phyloP scores from a whole-genome alignment of 2,888 invertebrate species.

The Scrobipalpa costella region DNA sequence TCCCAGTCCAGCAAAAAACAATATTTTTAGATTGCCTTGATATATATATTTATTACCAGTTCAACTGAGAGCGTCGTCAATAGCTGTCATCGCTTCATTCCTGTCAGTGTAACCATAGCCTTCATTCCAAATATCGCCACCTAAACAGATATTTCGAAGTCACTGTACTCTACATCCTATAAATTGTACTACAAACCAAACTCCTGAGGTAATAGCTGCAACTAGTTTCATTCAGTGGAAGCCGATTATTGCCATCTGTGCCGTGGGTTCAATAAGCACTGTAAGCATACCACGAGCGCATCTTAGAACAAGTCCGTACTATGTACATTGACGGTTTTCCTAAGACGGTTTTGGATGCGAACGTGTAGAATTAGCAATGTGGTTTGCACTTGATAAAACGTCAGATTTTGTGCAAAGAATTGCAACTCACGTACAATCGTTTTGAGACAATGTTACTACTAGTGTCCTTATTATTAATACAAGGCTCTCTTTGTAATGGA shows the following conservation, averaged over 20 bases:
- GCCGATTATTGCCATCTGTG: conserved; percentile 50
- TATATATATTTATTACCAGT: too few species aligned
- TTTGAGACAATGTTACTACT: conserved; percentile 39
- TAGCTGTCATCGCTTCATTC: too few species aligned
- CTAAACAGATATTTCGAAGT: too few species aligned
- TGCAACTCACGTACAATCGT: conserved; percentile 44
- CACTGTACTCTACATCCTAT: conserved; percentile 7
- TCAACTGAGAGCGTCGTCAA: too few species aligned
- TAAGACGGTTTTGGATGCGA: background rate
- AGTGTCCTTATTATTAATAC: background rate
- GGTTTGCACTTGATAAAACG: too few species aligned
- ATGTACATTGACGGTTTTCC: background rate
- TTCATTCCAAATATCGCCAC: too few species aligned
- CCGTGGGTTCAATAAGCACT: conserved; percentile 40
- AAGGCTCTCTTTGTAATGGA: conserved; percentile 3
- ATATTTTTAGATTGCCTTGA: too few species aligned
- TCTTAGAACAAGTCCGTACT: background rate
- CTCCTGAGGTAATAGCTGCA: conserved; percentile 44
- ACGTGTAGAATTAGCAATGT: background rate
- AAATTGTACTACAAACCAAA: conserved; percentile 35
- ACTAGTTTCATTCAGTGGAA: conserved; percentile 52
- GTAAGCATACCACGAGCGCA: background rate
- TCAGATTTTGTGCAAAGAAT: conserved; percentile 2
- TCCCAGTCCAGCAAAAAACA: too few species aligned
- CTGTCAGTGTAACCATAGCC: too few species aligned